These are phyloP conservation scores for Eudasyphora cyanicolor DNA, from an alignment of 2,888 invertebrate genomes.

Conservation along the genomic window DNA sequence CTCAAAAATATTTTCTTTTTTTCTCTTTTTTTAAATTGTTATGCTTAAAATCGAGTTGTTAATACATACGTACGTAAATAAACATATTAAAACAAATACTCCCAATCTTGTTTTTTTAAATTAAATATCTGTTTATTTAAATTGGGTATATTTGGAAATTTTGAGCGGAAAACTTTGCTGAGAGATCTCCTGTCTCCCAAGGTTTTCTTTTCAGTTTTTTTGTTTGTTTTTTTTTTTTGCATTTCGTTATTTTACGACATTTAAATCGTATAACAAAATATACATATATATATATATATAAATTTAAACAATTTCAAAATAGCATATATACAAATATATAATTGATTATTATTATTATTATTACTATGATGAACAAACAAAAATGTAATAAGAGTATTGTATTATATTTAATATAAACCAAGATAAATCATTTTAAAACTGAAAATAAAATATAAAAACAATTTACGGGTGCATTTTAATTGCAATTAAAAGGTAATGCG, in stretches of 20 bases:
- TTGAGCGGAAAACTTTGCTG: conserved; percentile 24
- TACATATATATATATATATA: neutral
- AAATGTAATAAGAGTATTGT: conserved; percentile 21
- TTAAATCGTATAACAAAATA: conserved; percentile 48
- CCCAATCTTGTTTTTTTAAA: neutral
- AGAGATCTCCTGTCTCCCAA: no score
- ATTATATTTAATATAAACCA: conserved; percentile 26
- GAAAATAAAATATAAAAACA: neutral
- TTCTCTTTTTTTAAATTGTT: conserved; percentile 21
- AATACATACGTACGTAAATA: conserved; percentile 17
- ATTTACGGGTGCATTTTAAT: neutral
- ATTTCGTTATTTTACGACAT: conserved; percentile 46
- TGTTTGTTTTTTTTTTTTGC: conserved; percentile 28
- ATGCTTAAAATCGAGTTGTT: conserved; percentile 50
- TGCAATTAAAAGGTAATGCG: no score
- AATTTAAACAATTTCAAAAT: conserved; percentile 24
- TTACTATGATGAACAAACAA: neutral
- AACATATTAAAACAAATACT: conserved; percentile 15
- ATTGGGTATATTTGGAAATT: conserved; percentile 41
- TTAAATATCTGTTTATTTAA: conserved; percentile 31
- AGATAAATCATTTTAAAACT: conserved; percentile 27
- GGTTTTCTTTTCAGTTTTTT: no score
- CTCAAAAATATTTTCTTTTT: no score
- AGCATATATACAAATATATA: neutral
- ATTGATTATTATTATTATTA: conserved; percentile 14